These are phyloP conservation scores for Odontothrips loti DNA, from an alignment of 2,888 invertebrate species.

Conservation along the genomic window DNA sequence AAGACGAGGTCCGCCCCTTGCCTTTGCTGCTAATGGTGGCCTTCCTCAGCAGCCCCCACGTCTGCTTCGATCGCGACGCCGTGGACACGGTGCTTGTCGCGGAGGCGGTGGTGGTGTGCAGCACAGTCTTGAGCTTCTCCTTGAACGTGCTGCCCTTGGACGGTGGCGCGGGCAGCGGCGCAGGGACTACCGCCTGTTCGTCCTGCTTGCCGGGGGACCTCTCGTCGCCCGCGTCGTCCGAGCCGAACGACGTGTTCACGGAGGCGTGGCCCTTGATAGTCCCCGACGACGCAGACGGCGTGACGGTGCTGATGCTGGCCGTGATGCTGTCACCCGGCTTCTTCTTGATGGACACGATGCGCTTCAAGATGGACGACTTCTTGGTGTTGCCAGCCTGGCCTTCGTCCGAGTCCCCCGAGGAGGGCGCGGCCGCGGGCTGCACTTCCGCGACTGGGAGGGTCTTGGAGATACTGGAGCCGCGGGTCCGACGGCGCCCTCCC, in stretches of 20 bases:
- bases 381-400: conserved; percentile 28
- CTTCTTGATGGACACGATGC: conserved; percentile 34
- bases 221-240: conserved; percentile 2
- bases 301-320: neutral
- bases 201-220: conserved; percentile 29
- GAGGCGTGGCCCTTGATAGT: conserved; percentile 11
- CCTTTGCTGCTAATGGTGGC: conserved; percentile 47
- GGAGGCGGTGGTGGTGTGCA: conserved; percentile 41
- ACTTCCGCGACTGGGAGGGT: conserved; percentile 33
- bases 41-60: conserved; percentile 74
- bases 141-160: conserved; percentile 51
- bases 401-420: conserved; percentile 33
- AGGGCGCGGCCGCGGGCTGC: conserved; percentile 37
- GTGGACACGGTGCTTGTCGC: conserved; percentile 36
- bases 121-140: conserved; percentile 51
- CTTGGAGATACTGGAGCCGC: conserved; percentile 39
- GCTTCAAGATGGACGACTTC: conserved; percentile 31
- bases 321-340: conserved; percentile 17
- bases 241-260: neutral
- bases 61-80: conserved; percentile 53
- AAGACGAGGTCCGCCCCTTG: neutral
- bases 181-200: conserved; percentile 28
- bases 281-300: conserved; percentile 2
- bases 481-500: conserved; percentile 36
- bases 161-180: conserved; percentile 49